phyloP scores from a whole-genome alignment of 2,113 vertebrate genomes.

The Archocentrus centrarchus region DNA sequence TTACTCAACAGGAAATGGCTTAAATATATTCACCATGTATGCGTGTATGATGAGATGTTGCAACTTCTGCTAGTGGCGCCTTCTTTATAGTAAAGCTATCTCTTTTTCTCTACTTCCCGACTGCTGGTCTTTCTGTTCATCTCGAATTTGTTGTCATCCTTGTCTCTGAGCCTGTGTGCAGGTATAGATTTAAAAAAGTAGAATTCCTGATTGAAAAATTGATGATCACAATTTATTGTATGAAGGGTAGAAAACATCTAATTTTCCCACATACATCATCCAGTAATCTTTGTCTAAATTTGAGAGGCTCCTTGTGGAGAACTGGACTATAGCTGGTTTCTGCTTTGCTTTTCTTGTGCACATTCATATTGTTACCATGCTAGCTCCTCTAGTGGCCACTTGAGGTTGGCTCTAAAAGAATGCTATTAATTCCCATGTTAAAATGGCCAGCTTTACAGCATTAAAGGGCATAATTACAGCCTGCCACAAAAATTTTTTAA shows the following conservation, averaged over 20 bases:
- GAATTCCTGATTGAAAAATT: not conserved
- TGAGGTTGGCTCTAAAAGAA: not conserved
- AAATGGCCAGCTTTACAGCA: not conserved
- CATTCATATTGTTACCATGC: not conserved
- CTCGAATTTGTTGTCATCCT: not conserved
- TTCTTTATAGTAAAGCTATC: constrained; percentile 86
- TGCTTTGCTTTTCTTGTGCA: too few species aligned
- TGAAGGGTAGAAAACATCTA: not conserved
- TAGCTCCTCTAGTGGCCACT: not conserved
- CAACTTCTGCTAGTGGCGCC: constrained; percentile 82
- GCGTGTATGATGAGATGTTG: constrained; percentile 83
- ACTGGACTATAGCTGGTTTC: not conserved
- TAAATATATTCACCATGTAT: constrained; percentile 82
- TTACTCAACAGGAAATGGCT: constrained; percentile 70
- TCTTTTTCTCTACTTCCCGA: constrained; percentile 80
- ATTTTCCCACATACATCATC: not conserved
- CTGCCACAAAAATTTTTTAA: not conserved
- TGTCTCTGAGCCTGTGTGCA: not conserved
- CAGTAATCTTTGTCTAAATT: not conserved
- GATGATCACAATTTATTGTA: not conserved
- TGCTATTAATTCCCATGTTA: not conserved
- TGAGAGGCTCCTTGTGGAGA: not conserved
- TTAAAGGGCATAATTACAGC: not conserved
- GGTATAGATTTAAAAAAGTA: not conserved
- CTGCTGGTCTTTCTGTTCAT: constrained; percentile 46